Conservation (phyloP, 2,797 vertebrate genomes). For the Cynodonichthys magdalenae region DNA sequence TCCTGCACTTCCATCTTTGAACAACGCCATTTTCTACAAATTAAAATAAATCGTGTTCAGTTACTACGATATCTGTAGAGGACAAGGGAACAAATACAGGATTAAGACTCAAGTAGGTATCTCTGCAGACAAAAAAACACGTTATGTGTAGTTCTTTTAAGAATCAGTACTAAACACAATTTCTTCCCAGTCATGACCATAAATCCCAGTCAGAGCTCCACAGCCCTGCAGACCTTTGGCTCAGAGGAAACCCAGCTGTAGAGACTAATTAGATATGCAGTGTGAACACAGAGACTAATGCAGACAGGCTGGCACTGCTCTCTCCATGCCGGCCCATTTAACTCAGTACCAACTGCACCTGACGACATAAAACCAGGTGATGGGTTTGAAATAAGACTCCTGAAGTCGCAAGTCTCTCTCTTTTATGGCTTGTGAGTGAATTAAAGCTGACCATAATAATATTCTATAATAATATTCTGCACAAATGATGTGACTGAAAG, state of each 20-base stretch:
- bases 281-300: conserved; percentile 51
- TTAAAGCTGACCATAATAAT: conserved; percentile 58
- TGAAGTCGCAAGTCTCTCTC: conserved; percentile 41
- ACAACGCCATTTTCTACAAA: too few relatives aligned
- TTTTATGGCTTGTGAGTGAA: conserved; percentile 49
- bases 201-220: conserved; percentile 59
- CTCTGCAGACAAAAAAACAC: too few relatives aligned
- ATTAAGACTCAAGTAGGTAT: too few relatives aligned
- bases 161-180: too few relatives aligned
- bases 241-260: conserved; percentile 52
- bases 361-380: conserved; percentile 58
- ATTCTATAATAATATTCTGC: conserved; percentile 57
- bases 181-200: conserved; percentile 28
- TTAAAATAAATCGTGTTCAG: too few relatives aligned
- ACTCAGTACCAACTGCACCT: conserved; percentile 51
- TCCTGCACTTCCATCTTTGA: too few relatives aligned
- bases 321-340: conserved; percentile 60
- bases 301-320: conserved; percentile 45
- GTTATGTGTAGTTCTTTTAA: too few relatives aligned
- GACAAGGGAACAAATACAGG: too few relatives aligned
- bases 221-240: conserved; percentile 38
- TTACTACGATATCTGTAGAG: too few relatives aligned
- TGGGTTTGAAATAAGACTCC: conserved; percentile 35
- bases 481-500: conserved; percentile 54
- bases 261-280: conserved; percentile 68